Evolutionary conservation across 2,888 invertebrate genomes (phyloP).

Genomic region (Andrena marginata): DNA sequence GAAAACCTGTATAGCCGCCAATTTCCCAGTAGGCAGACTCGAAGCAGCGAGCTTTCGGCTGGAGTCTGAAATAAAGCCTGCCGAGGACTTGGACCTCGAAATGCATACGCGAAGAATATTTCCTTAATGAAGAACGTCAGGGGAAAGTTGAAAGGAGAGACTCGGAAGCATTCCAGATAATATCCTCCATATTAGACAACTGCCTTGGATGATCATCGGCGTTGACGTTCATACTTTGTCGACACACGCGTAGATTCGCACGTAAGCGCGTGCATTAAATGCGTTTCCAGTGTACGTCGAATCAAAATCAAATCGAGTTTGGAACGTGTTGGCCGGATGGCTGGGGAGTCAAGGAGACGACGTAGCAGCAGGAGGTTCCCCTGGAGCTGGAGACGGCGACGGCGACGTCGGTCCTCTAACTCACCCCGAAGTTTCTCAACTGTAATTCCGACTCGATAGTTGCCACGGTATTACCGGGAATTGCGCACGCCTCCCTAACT

Average conservation of each 20-base stretch:
- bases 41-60: neutral
- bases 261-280: constrained; percentile 68
- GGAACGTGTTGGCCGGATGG: constrained; percentile 69
- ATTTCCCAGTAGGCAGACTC: neutral
- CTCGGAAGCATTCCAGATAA: constrained; percentile 27
- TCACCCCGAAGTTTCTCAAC: constrained; percentile 76
- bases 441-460: constrained; percentile 79
- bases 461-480: constrained; percentile 72
- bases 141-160: no score
- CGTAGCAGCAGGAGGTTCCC: constrained; percentile 21
- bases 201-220: neutral
- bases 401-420: constrained; percentile 64
- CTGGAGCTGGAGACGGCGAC: constrained; percentile 50
- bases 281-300: constrained; percentile 71
- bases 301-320: constrained; percentile 75
- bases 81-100: neutral
- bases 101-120: neutral
- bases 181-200: neutral
- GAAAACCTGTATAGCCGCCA: neutral
- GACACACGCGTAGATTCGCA: constrained; percentile 54
- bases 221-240: constrained; percentile 56
- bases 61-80: neutral
- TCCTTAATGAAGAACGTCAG: neutral
- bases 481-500: constrained; percentile 72
- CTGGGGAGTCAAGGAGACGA: constrained; percentile 61